phyloP scores from a whole-genome alignment of 2,797 vertebrate species.

The Ammospiza maritima region DNA sequence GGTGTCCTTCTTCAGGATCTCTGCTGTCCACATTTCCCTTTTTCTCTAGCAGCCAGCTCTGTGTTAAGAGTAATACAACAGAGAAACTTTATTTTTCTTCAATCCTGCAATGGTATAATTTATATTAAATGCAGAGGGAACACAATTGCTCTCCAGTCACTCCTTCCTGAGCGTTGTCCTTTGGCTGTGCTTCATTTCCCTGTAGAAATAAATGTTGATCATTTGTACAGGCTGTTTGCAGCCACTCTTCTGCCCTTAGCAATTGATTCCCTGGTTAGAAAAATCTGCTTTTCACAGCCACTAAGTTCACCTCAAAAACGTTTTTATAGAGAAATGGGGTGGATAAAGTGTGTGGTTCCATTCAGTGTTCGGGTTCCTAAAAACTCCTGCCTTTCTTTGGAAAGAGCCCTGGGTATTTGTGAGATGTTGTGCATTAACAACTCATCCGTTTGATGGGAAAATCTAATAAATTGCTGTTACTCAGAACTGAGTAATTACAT shows the following conservation, averaged over 20 bases:
- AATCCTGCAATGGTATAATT: background rate
- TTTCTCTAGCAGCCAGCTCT: background rate
- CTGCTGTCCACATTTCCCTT: background rate
- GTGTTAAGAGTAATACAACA: background rate
- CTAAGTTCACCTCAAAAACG: conserved; percentile 8
- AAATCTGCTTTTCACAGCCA: conserved; percentile 13
- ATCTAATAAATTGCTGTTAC: conserved; percentile 39
- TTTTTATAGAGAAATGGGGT: background rate
- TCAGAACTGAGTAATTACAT: conserved; percentile 54
- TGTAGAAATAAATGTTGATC: background rate
- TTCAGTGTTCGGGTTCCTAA: background rate
- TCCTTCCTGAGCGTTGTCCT: background rate
- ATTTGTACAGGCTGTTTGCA: background rate
- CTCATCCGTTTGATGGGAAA: background rate
- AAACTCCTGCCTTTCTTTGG: background rate
- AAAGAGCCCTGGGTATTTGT: background rate
- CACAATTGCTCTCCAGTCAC: background rate
- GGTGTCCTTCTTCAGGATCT: background rate
- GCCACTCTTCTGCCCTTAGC: background rate
- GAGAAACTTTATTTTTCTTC: background rate
- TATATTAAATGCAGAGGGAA: background rate
- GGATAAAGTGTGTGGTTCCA: background rate
- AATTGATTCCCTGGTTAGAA: background rate
- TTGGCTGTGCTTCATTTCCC: background rate
- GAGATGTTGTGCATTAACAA: background rate